Percentiles rank a stretch among this genome's conserved stretches.
Conservation (phyloP, 2,797 vertebrate species). For the Phalloptychus januarius region DNA sequence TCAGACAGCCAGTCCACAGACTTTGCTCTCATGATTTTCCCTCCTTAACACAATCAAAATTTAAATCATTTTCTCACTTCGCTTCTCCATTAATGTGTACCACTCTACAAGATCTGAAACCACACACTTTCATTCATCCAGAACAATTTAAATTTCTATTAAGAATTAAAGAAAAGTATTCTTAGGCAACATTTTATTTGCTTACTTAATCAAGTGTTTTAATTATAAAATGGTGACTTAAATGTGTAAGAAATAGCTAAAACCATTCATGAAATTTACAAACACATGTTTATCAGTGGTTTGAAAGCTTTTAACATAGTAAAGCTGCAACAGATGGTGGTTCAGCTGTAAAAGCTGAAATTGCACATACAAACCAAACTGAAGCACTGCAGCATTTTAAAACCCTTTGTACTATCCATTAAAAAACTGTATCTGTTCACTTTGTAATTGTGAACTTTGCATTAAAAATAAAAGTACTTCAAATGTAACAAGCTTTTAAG, state of each 20-base stretch:
- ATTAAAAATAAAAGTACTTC: background rate
- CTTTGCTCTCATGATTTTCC: too few species aligned
- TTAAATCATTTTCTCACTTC: too few species aligned
- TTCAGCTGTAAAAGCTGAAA: background rate
- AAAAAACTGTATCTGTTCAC: background rate
- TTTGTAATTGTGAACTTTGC: background rate
- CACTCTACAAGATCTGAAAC: too few species aligned
- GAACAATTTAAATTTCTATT: too few species aligned
- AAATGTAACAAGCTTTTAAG: background rate
- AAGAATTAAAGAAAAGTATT: too few species aligned
- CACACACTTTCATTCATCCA: too few species aligned
- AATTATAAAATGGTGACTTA: rapidly evolving
- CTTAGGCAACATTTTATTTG: too few species aligned
- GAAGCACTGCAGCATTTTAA: background rate
- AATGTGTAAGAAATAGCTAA: background rate
- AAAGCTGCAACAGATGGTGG: background rate
- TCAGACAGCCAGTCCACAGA: too few species aligned
- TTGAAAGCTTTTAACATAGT: background rate
- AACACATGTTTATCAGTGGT: background rate
- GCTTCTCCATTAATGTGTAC: too few species aligned
- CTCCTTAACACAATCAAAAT: too few species aligned
- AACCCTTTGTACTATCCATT: background rate
- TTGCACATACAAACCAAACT: background rate
- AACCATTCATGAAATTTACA: background rate
- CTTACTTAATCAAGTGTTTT: background rate